Evolutionary conservation across 1,140 invertebrate species (phyloP), one percentile per base, ranked within the genome.

Genomic region (Doryteuthis pealeii): DNA sequence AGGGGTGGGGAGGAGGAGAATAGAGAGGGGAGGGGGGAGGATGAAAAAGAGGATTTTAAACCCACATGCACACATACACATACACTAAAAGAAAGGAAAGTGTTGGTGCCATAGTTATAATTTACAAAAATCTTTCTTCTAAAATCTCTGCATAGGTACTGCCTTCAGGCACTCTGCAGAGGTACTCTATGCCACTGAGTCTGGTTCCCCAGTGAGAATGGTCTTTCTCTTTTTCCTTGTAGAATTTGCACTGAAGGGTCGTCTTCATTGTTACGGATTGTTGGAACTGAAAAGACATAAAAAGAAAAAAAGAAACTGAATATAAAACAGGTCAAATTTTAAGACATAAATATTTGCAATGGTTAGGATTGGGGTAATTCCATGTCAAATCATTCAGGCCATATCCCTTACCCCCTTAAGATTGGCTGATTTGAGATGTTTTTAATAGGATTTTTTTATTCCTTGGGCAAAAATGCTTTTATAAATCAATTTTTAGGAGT

Each of bases 131-230:
- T 31, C 15, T 2, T 18, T 68, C 66, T 68, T 68, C 66, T 30
- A 68, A 26, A 33, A 68, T 68, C 30, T 68, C 66, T 30, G 32
- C 66, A 33, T 68, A 68, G 28, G 66, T 68, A 18, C 66, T 68
- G 6, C 66, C 66, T 30, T 68, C 66, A 18, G 66, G 66, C 15
- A 68, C 28, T 30, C 66, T 30, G 28, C 66, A 68, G 18, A 68
- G 15, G 18, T 68, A 68, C 28, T 68, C 32, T 15, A 68, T 33
- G 15, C 66, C 66, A 33, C 28, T 30, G 2, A 68, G 30, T 30
- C 32, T 18, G 2, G 28, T 30, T 18, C 66, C 66, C 66, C 66
- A 68, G n/a, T 30, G 66, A 33, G n/a, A 68, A 31, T 68, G 66
- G 66, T 68, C 32, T 33, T 30, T 31, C 28, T 68, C 66, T 18